Base-by-base conservation (phyloP, 2,888 invertebrate genomes). In the Altica lythri region DNA sequence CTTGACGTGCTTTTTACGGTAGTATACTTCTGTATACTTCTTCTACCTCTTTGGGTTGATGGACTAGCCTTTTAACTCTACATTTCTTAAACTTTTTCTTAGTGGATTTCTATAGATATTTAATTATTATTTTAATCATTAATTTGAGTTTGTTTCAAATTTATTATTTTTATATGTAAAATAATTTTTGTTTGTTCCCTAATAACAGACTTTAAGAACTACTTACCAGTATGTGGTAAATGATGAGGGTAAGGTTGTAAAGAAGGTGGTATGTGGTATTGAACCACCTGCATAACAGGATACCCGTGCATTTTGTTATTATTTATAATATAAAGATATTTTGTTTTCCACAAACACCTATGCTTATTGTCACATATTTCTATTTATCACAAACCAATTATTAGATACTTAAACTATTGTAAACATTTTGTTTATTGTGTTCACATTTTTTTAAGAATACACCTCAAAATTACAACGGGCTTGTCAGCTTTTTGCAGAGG, bases 241-340 rank as follows among this genome's bases (percentile, higher is more conserved):
- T 70, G 67, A 61, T 72, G 74, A 12, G 75, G 72, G 53, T 73
- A 67, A 17, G 74, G 71, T 61, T 70, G 73, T 55, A 74, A 64
- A 8, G 72, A 27, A 76, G 78, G 78, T 64, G 82, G 81, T 65
- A 84, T 81, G 72, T 84, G 82, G 71, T 85, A 85, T 66, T 85
- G 84, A 51, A 85, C 78, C 60, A 85, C 81, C 79, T 84, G 85
- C 84, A 85, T 84, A 58, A 84, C 83, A 48, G 83, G 83, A 76
- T 82, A 83, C 51, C 83, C 83, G 67, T 83, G 83, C 83, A 84
- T 83, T 32, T 32, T 49, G n/a, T n/a, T n/a, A n/a, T n/a, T n/a
- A n/a, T n/a, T n/a, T n/a, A n/a, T n/a, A n/a, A n/a, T n/a, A n/a
- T n/a, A n/a, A n/a, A n/a, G n/a, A n/a, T n/a, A n/a, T n/a, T n/a